Evolutionary conservation across 2,797 vertebrate genomes (phyloP).

Genomic region (Lophotriccus pileatus): DNA sequence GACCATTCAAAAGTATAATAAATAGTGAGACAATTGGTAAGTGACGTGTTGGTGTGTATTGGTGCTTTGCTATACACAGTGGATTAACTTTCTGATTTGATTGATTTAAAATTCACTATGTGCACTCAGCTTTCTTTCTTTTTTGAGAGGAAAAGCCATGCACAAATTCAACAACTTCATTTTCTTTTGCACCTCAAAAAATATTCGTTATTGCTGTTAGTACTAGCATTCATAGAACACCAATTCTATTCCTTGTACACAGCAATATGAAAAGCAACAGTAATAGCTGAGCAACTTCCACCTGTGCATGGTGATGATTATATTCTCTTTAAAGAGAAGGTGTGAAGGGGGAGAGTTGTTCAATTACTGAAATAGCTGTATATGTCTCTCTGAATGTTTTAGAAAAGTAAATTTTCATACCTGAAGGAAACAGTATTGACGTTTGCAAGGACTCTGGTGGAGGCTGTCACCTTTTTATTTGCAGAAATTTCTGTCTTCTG

Average conservation of each 20-base stretch:
- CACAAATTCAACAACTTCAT: background rate
- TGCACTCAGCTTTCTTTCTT: background rate
- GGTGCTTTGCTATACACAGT: background rate
- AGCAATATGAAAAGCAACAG: background rate
- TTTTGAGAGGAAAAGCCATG: background rate
- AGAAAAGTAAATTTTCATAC: background rate
- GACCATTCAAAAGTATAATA: background rate
- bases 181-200: background rate
- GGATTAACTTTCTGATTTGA: background rate
- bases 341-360: background rate
- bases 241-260: background rate
- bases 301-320: background rate
- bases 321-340: background rate
- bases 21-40: background rate
- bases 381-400: background rate
- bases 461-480: background rate
- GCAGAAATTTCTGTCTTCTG: background rate
- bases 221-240: background rate
- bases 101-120: background rate
- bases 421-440: background rate
- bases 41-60: accelerated
- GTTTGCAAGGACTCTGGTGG: background rate
- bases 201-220: background rate
- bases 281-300: background rate
- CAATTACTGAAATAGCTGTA: background rate